Conservation (phyloP, 2,113 vertebrate species). For the Zosterops hypoxanthus region DNA sequence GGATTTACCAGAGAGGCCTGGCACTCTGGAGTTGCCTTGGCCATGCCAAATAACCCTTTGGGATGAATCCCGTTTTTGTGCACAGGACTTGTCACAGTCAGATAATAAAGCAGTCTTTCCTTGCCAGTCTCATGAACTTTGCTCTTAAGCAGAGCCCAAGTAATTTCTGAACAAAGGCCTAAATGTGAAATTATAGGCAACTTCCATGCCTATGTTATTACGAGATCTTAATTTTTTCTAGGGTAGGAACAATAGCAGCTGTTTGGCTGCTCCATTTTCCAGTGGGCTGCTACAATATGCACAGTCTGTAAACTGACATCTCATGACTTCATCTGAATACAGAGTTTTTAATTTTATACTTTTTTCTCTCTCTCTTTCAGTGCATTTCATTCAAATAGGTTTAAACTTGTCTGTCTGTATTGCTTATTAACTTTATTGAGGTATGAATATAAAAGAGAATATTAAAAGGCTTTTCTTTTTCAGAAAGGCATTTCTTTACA, state of each 20-base stretch:
- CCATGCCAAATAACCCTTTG: constrained; percentile 59
- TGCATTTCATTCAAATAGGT: not conserved
- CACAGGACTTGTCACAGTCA: constrained; percentile 39
- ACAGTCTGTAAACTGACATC: not conserved
- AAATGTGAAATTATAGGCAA: constrained; percentile 74
- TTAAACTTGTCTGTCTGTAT: constrained; percentile 28
- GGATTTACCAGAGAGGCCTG: constrained; percentile 41
- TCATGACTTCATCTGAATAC: constrained; percentile 33
- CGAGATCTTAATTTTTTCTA: constrained; percentile 72
- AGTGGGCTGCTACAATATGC: not conserved
- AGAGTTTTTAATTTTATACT: not conserved
- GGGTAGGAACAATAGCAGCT: constrained; percentile 57
- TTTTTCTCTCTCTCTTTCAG: not conserved
- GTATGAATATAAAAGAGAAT: constrained; percentile 16
- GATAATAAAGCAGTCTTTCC: constrained; percentile 68
- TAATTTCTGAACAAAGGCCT: constrained; percentile 71
- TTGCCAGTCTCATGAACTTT: constrained; percentile 76
- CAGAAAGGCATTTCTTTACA: not conserved
- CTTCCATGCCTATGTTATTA: constrained; percentile 78
- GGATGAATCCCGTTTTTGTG: constrained; percentile 79
- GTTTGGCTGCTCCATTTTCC: constrained; percentile 57
- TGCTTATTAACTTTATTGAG: constrained; percentile 23
- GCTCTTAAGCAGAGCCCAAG: constrained; percentile 66
- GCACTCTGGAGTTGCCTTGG: constrained; percentile 1
- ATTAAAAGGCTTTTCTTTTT: constrained; percentile 20